These are phyloP conservation scores for Bolborhynchus lineola DNA, from an alignment of 2,113 vertebrate species.

Conservation along the genomic window DNA sequence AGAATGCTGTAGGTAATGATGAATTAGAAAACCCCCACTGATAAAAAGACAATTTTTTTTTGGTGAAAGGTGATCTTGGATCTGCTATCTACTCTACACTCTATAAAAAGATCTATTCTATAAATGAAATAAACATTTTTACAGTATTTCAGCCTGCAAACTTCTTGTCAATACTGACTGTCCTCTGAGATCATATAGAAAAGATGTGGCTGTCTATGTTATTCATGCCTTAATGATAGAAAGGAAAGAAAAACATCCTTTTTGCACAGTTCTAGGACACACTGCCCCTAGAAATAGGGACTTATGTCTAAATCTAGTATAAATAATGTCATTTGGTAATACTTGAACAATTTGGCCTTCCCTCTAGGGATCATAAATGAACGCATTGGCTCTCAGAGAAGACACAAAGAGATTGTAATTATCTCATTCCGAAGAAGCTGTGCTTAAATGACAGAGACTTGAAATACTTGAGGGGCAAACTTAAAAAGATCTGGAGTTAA, in stretches of 20 bases:
- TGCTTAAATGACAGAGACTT: background rate
- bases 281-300: background rate
- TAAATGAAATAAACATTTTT: background rate
- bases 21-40: background rate
- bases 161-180: background rate
- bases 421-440: background rate
- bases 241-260: conserved; percentile 30
- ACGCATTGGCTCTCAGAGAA: background rate
- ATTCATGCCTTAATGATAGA: background rate
- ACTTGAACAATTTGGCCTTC: conserved; percentile 9
- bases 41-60: background rate
- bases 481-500: background rate
- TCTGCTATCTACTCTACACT: background rate
- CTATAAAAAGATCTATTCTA: background rate
- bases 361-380: background rate
- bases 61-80: background rate
- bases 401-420: background rate
- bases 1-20: background rate
- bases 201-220: background rate
- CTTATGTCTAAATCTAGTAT: background rate
- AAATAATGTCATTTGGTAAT: conserved; percentile 28
- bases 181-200: background rate
- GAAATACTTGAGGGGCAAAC: background rate
- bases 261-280: conserved; percentile 18
- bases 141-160: background rate